These are phyloP conservation scores for Eilema depressum DNA, from an alignment of 2,888 invertebrate genomes.

Conservation along the genomic window DNA sequence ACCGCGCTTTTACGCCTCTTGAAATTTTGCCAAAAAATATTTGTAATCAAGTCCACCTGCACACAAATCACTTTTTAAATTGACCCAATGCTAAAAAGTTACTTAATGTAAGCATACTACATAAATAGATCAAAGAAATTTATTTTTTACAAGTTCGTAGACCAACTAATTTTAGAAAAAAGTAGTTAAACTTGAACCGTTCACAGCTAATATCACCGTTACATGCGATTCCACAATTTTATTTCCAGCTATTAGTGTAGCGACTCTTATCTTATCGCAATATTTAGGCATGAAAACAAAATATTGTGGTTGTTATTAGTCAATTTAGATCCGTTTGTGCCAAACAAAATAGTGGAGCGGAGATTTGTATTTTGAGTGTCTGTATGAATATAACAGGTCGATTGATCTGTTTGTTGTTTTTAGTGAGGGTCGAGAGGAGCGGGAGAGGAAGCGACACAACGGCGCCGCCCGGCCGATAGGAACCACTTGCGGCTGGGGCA, in stretches of 20 bases:
- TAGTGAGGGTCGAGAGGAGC: slow-evolving; percentile 75
- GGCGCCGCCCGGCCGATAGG: slow-evolving; percentile 80
- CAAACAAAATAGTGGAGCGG: slow-evolving; percentile 59
- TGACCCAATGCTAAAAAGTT: slow-evolving; percentile 24
- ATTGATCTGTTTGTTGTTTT: slow-evolving; percentile 86
- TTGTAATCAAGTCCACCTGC: slow-evolving; percentile 23
- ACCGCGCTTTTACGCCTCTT: slow-evolving; percentile 36
- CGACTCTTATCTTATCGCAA: slow-evolving; percentile 80
- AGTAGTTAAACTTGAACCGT: slow-evolving; percentile 76
- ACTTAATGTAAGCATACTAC: slow-evolving; percentile 24
- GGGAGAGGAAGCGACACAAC: slow-evolving; percentile 80
- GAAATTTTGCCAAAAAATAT: slow-evolving; percentile 38
- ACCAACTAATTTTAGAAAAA: slow-evolving; percentile 73
- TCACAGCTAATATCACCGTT: slow-evolving; percentile 82
- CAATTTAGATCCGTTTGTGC: slow-evolving; percentile 58
- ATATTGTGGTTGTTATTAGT: slow-evolving; percentile 69
- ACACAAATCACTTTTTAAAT: slow-evolving; percentile 32
- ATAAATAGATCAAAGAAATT: slow-evolving; percentile 53
- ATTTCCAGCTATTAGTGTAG: slow-evolving; percentile 80
- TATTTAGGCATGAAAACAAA: slow-evolving; percentile 79
- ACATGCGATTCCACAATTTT: slow-evolving; percentile 85
- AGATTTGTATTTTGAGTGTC: slow-evolving; percentile 68
- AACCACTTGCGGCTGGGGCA: slow-evolving; percentile 80
- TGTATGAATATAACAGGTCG: slow-evolving; percentile 75
- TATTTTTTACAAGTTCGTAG: slow-evolving; percentile 66